Evolutionary conservation across 2,797 vertebrate genomes (phyloP), one percentile per base, ranked within the genome.

Genomic region (Paramormyrops hopkinsi): DNA sequence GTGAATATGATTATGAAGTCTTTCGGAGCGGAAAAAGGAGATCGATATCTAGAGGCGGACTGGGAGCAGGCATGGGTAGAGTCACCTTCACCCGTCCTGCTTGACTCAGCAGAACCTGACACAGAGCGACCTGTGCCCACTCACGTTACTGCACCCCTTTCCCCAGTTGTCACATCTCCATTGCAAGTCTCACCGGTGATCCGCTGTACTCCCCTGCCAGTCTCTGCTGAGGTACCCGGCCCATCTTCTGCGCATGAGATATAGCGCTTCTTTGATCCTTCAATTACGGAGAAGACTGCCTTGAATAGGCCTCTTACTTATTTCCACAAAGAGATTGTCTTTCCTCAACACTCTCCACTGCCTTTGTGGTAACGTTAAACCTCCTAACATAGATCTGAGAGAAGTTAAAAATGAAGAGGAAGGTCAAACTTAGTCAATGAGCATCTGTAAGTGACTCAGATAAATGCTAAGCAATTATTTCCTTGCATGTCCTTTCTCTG

Each of bases 51-150:
- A 94, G 94, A 94, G 92, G 94, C 93, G 86, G 54, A 41, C 14
- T 65, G 56, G 84, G 9, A 17, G n/a, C 50, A 54, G 82, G 86
- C 93, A 90, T 92, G 92, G 90, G 88, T 89, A 93, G 94, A 95
- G 96, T 97, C 96, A 97, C 96, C 96, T 97, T 97, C 96, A 96
- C 88, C 92, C 92, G 93, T 93, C 94, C 92, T 92, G 91, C 93
- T 95, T 96, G 96, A 96, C 95, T 97, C 96, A 97, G 96, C 96
- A 97, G 56, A 87, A 87, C 62, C 83, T 51, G 62, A 89, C 84
- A 50, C 19, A 37, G 53, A 12, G 90, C 93, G 19, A 46, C 37
- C 76, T 22, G 19, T 95, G 95, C 95, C 93, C 90, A 88, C 89
- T 93, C 87, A 89, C 89, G 90, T 90, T 84, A 44, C 33, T 14